phyloP scores from a whole-genome alignment of 2,113 vertebrate genomes.

The Aegotheles bennettii region DNA sequence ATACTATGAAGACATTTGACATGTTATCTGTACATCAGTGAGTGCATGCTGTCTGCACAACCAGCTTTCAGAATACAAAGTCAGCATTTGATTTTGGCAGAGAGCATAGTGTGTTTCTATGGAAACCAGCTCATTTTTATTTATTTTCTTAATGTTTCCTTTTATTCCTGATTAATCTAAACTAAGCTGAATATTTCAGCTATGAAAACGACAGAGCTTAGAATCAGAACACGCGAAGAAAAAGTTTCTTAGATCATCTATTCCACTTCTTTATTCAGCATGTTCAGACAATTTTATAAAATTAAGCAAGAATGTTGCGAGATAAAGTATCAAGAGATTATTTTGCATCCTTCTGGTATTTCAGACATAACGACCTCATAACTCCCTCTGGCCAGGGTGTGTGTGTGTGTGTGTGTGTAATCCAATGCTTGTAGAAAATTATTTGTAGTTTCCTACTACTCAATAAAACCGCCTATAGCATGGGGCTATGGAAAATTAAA shows the following conservation, averaged over 20 bases:
- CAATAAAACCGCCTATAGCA: not conserved
- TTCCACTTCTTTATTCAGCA: not conserved
- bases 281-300: not conserved
- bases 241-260: not conserved
- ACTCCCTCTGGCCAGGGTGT: too few species aligned
- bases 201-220: not conserved
- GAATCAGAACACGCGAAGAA: not conserved
- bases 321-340: not conserved
- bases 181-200: not conserved
- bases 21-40: conserved; percentile 24
- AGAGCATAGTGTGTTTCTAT: not conserved
- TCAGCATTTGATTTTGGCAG: conserved; percentile 37
- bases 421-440: not conserved
- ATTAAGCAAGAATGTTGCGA: not conserved
- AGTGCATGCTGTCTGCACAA: not conserved
- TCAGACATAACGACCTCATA: not conserved
- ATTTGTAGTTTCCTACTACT: not conserved
- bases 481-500: not conserved
- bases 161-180: not conserved
- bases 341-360: not conserved
- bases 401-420: too few species aligned
- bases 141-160: not conserved
- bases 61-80: conserved; percentile 6
- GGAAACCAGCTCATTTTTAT: not conserved
- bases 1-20: not conserved